A percentile compares a stretch with the other conserved stretches of the same genome.
Evolutionary conservation across 2,888 invertebrate species (phyloP).

Genomic region (Agonopterix arenella): DNA sequence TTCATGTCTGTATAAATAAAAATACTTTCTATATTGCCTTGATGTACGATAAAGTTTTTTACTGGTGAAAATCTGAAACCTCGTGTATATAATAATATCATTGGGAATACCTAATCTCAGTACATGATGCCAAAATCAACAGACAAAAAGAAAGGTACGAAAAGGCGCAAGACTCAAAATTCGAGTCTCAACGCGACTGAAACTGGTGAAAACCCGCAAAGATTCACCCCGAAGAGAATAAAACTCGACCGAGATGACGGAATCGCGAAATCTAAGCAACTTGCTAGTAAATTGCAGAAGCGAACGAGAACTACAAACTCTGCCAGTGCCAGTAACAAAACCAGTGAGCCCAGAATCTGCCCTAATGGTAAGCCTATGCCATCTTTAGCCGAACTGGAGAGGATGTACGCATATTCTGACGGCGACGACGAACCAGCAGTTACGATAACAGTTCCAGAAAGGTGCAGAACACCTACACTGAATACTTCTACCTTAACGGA

Average conservation of each 20-base stretch:
- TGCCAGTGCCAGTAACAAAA: not conserved
- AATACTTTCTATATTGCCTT: too few relatives aligned
- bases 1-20: too few relatives aligned
- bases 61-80: too few relatives aligned
- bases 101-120: not conserved
- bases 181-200: not conserved
- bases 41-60: too few relatives aligned
- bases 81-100: too few relatives aligned
- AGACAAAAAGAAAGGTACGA: conserved; percentile 3
- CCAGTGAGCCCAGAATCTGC: conserved; percentile 14
- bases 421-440: conserved; percentile 13
- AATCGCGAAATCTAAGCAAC: conserved; percentile 15
- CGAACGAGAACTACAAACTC: not conserved
- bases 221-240: not conserved
- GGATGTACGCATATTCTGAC: conserved; percentile 31
- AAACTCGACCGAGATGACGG: conserved; percentile 6
- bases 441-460: not conserved
- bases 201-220: not conserved
- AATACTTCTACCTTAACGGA: not conserved
- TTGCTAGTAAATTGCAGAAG: conserved; percentile 12
- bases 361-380: conserved; percentile 33
- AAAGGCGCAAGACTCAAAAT: conserved; percentile 1
- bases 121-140: conserved; percentile 6
- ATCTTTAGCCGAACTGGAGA: conserved; percentile 30
- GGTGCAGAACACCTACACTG: conserved; percentile 4